Percentiles rank a stretch among this genome's conserved stretches.
phyloP scores from a whole-genome alignment of 2,888 invertebrate genomes.

The Microplitis manilae region DNA sequence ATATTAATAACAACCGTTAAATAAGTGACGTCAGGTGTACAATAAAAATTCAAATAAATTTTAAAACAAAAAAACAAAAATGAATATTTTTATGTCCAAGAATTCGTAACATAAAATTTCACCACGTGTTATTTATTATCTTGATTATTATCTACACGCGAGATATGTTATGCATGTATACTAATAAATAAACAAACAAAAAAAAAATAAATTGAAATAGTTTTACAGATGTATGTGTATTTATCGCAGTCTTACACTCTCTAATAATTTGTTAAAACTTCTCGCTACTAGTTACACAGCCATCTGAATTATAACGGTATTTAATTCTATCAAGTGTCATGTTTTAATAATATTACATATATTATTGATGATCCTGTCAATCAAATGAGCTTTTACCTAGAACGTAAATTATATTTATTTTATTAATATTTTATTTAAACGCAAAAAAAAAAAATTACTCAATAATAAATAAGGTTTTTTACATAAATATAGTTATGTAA shows the following conservation, averaged over 20 bases:
- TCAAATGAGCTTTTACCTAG: conserved; percentile 11
- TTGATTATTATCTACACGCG: conserved; percentile 31
- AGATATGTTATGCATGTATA: not conserved
- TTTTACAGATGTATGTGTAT: conserved; percentile 4
- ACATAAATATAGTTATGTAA: not conserved
- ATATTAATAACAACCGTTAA: not conserved
- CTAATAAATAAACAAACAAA: conserved; percentile 12
- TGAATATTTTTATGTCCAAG: not conserved
- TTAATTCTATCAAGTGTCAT: conserved; percentile 10
- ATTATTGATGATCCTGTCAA: conserved; percentile 29
- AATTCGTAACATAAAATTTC: conserved; percentile 14
- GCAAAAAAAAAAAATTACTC: not conserved
- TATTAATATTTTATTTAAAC: not conserved
- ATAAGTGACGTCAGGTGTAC: not conserved
- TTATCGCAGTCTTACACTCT: conserved; percentile 19
- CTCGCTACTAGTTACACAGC: conserved; percentile 22
- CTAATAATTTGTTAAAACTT: conserved; percentile 13
- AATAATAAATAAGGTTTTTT: not conserved
- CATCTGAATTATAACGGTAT: conserved; percentile 31
- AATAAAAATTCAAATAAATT: not conserved
- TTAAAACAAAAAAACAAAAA: not conserved
- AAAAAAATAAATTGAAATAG: conserved; percentile 3
- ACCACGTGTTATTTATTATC: conserved; percentile 19
- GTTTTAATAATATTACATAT: conserved; percentile 3
- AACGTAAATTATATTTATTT: not conserved